Base-by-base conservation (phyloP, 2,797 vertebrate genomes). In the Silurus lanzhouensis region DNA sequence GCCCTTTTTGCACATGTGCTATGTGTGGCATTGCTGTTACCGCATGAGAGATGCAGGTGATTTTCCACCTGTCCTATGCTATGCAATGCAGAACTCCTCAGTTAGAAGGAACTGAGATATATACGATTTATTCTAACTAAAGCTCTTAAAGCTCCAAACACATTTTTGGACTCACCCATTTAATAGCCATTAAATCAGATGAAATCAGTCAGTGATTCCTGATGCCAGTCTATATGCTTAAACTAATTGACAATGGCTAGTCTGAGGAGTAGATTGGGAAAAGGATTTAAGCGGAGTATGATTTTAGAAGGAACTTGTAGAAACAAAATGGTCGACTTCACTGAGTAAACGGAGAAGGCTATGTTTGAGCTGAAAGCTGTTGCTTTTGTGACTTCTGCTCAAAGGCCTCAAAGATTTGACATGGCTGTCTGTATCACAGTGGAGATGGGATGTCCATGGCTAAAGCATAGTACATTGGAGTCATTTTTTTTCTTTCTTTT, bases 381-480 rank as follows among this genome's bases (percentile, higher is more conserved):
- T 38, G 52, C n/a, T 2, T 19, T 27, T 5, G 3, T 0, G 20
- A n/a, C 19, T 44, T 60, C 19, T 44, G 4, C 38, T 63, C 31
- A 0, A 46, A 79, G 83, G 84, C 70, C 81, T 74, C 90, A 88
- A 63, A 91, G 91, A 93, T 92, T 91, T 60, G 83, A 87, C 88
- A 68, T 82, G 60, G 81, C 85, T 58, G 22, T 76, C 77, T 63
- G 48, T 83, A 87, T 86, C 77, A 89, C 84, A 77, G 86, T 82
- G 13, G 86, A 78, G 82, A 89, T 57, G 31, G 76, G 87, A 67
- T 88, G 87, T 90, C 90, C 87, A 84, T 90, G 90, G 89, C 91
- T 76, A 88, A 91, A 85, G 77, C 64, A 85, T 91, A 88, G 88
- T 91, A 85, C 84, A 74, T 14, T n/a, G 90, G 91, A 92, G 91